Conservation (phyloP, 2,113 vertebrate genomes). For the Hypanus sabinus region DNA sequence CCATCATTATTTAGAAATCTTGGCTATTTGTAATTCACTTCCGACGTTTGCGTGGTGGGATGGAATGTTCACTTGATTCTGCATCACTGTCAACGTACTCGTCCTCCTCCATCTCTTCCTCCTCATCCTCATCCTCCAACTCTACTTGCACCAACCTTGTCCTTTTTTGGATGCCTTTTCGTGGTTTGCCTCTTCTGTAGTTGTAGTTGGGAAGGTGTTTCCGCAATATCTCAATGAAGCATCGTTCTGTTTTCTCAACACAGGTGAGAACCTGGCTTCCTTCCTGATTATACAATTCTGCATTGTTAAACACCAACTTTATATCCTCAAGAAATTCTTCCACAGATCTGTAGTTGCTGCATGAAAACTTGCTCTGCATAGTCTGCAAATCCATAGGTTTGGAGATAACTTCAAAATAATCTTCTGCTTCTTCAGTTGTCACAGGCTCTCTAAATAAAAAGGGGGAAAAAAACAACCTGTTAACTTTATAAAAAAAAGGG, state of each 20-base stretch:
- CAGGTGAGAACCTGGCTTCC: conserved; percentile 80
- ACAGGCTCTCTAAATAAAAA: conserved; percentile 77
- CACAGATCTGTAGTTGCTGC: conserved; percentile 69
- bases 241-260: conserved; percentile 82
- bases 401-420: conserved; percentile 82
- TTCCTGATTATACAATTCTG: conserved; percentile 82
- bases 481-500: not conserved
- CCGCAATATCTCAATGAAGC: conserved; percentile 75
- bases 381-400: conserved; percentile 94
- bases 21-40: conserved; percentile 6
- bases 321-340: conserved; percentile 83
- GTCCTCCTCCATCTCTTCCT: conserved; percentile 52
- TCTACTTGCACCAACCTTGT: conserved; percentile 46
- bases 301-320: conserved; percentile 88
- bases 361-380: conserved; percentile 80
- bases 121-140: conserved; percentile 51
- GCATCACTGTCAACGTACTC: not conserved
- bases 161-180: conserved; percentile 53
- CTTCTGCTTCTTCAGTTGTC: conserved; percentile 79
- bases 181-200: conserved; percentile 74
- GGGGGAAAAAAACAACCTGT: conserved; percentile 5
- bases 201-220: conserved; percentile 79
- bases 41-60: conserved; percentile 33
- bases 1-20: conserved; percentile 31
- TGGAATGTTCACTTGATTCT: conserved; percentile 38